These are phyloP conservation scores for Patella caerulea DNA, from an alignment of 2,888 invertebrate genomes.

Conservation along the genomic window DNA sequence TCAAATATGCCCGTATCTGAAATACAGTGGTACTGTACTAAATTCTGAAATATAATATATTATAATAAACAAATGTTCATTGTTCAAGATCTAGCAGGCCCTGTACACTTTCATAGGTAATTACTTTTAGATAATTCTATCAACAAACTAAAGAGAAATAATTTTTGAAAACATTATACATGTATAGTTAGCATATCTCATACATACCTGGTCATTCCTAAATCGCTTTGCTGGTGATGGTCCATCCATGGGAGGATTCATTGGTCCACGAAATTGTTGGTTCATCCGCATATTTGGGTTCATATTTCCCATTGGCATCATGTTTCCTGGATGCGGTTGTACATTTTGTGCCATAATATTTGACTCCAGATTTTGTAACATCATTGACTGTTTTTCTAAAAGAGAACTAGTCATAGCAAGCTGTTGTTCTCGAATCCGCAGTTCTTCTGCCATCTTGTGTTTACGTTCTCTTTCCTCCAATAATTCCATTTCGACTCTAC, in stretches of 20 bases:
- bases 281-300: background rate
- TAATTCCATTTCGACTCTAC: too few species aligned
- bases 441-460: background rate
- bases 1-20: too few species aligned
- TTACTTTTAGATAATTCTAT: too few species aligned
- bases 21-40: too few species aligned
- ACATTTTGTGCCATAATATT: background rate
- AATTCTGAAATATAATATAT: too few species aligned
- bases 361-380: background rate
- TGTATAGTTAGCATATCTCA: too few species aligned
- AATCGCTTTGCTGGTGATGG: background rate
- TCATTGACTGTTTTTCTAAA: background rate
- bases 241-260: background rate
- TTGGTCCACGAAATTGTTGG: background rate
- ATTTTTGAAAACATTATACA: too few species aligned
- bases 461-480: background rate
- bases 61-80: too few species aligned
- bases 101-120: too few species aligned
- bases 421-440: slow-evolving; percentile 3
- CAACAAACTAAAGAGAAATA: too few species aligned
- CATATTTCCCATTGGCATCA: background rate
- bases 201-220: too few species aligned
- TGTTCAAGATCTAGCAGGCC: too few species aligned
- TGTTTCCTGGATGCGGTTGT: background rate
- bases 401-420: background rate